Evolutionary conservation across 2,113 vertebrate genomes (phyloP).

Genomic region (Prunella himalayana): DNA sequence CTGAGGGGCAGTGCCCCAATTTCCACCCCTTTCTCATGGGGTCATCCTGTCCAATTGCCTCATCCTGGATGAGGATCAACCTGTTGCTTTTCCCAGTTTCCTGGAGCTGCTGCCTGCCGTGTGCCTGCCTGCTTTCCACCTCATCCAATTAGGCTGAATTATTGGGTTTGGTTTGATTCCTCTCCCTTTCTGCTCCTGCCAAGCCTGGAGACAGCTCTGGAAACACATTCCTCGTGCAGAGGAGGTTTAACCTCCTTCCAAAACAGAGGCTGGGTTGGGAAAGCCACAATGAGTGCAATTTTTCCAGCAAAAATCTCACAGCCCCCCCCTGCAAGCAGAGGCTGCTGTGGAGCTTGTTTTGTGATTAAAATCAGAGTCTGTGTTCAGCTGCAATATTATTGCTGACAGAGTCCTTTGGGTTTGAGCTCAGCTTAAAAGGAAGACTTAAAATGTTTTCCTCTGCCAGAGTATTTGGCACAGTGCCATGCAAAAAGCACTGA

Average conservation of each 20-base stretch:
- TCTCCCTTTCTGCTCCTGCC: neutral
- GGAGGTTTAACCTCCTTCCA: neutral
- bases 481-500: neutral
- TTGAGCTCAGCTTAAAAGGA: neutral
- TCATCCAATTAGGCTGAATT: neutral
- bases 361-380: neutral
- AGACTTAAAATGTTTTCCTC: neutral
- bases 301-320: neutral
- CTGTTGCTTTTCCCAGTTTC: neutral
- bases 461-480: fast-evolving
- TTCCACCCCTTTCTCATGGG: neutral
- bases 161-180: neutral
- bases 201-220: neutral
- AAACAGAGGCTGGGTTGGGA: neutral
- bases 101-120: neutral
- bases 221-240: neutral
- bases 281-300: neutral
- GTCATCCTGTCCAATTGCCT: neutral
- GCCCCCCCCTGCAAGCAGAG: neutral
- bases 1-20: neutral
- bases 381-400: neutral
- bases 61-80: neutral
- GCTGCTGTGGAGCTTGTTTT: neutral
- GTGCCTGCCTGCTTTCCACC: neutral
- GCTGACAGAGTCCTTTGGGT: neutral